These are phyloP conservation scores for Pseudomugil tenellus DNA, from an alignment of 2,797 vertebrate genomes.

Conservation along the genomic window DNA sequence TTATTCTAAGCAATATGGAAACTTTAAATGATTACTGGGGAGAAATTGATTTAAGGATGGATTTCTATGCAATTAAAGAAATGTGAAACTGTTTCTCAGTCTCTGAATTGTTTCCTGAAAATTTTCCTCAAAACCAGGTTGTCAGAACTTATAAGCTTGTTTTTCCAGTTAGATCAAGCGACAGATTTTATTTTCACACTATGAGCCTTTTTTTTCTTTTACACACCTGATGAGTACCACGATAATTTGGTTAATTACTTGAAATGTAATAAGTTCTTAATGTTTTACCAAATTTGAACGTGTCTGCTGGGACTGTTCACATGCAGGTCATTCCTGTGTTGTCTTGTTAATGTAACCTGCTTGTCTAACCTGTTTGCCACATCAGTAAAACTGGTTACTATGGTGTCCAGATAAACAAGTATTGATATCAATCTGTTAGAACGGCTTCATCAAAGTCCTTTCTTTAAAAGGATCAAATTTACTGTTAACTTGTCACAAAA, in stretches of 20 bases:
- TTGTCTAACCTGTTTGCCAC: background rate
- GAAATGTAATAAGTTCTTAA: background rate
- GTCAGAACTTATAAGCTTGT: background rate
- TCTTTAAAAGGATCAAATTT: no score
- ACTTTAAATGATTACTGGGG: constrained; percentile 2
- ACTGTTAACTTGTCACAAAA: background rate
- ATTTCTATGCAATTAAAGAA: constrained; percentile 68
- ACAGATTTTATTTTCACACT: no score
- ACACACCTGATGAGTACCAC: background rate
- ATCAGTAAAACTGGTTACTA: background rate
- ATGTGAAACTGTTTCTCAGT: constrained; percentile 18
- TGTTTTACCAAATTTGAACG: background rate
- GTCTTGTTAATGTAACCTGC: background rate
- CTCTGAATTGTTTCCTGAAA: background rate
- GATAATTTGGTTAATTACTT: background rate
- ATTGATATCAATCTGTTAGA: no score
- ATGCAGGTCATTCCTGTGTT: no score
- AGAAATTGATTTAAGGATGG: constrained; percentile 1
- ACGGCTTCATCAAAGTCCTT: no score
- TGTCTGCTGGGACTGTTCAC: no score
- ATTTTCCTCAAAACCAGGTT: background rate
- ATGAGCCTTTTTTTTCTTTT: no score
- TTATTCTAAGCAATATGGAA: constrained; percentile 13
- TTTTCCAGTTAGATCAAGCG: background rate
- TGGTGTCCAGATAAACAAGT: background rate